Evolutionary conservation across 2,113 vertebrate genomes (phyloP).

Genomic region (Machaerirhynchus nigripectus): DNA sequence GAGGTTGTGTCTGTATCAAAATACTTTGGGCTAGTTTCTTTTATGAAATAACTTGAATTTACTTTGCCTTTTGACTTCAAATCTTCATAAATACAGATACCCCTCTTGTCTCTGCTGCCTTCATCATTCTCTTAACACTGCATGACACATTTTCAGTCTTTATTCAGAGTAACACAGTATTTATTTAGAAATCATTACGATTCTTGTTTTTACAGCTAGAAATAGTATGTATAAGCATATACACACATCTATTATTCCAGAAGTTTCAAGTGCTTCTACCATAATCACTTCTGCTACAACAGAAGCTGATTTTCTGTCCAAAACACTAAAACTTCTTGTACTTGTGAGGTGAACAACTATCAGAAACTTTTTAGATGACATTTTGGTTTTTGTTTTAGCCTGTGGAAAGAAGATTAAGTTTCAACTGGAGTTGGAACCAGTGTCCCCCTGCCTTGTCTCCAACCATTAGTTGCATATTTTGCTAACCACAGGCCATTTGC

Average conservation of each 20-base stretch:
- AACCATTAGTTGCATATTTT: not conserved
- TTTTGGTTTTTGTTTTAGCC: not conserved
- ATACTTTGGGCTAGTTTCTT: not conserved
- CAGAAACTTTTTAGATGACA: not conserved
- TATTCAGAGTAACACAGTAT: not conserved
- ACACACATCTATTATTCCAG: not conserved
- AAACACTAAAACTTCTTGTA: not conserved
- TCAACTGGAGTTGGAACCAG: not conserved
- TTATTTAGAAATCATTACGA: not conserved
- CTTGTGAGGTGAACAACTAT: not conserved
- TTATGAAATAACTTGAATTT: not conserved
- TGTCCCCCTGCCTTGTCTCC: accelerated
- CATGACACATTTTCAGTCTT: not conserved
- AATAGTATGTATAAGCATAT: not conserved
- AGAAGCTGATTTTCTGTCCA: not conserved
- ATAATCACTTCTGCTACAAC: not conserved
- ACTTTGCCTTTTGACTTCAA: not conserved
- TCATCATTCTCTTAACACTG: not conserved
- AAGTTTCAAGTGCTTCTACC: not conserved
- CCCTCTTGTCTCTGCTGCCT: not conserved
- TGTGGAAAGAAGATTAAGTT: not conserved
- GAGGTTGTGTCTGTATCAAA: not conserved
- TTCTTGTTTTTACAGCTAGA: not conserved
- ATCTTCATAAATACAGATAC: not conserved
- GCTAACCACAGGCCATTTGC: not conserved